Conservation (phyloP, 2,113 vertebrate species). For the Tragulus kanchil region DNA sequence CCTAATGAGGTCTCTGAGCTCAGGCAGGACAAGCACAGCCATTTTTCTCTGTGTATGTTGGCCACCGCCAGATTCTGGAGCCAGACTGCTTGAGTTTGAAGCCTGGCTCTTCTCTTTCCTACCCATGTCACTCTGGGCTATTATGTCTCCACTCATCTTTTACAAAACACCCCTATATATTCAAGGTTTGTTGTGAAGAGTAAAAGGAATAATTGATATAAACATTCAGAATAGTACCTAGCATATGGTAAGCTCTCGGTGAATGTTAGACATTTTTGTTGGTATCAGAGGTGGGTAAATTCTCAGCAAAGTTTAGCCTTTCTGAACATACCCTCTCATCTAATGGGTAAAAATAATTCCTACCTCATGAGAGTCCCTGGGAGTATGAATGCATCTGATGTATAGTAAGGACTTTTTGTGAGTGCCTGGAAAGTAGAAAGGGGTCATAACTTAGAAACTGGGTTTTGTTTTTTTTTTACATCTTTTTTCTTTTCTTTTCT, state of each 20-base stretch:
- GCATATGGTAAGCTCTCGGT: neutral
- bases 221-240: neutral
- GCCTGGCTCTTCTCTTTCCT: neutral
- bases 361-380: neutral
- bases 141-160: neutral
- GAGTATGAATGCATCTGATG: neutral
- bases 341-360: neutral
- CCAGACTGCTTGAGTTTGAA: neutral
- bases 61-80: neutral
- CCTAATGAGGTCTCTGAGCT: neutral
- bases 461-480: too few relatives aligned
- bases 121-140: neutral
- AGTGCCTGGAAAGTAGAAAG: rapidly evolving
- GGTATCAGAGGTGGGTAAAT: neutral
- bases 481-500: too few relatives aligned
- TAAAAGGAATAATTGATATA: neutral
- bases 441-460: neutral
- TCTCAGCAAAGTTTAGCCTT: neutral
- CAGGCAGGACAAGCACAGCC: neutral
- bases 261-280: neutral
- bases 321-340: neutral
- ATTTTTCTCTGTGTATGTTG: neutral
- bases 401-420: neutral
- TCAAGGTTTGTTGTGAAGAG: neutral
- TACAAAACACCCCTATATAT: neutral